A percentile compares a stretch with the other conserved stretches of the same genome.
Conservation (phyloP, 2,113 vertebrate species). For the Pithys albifrons region DNA sequence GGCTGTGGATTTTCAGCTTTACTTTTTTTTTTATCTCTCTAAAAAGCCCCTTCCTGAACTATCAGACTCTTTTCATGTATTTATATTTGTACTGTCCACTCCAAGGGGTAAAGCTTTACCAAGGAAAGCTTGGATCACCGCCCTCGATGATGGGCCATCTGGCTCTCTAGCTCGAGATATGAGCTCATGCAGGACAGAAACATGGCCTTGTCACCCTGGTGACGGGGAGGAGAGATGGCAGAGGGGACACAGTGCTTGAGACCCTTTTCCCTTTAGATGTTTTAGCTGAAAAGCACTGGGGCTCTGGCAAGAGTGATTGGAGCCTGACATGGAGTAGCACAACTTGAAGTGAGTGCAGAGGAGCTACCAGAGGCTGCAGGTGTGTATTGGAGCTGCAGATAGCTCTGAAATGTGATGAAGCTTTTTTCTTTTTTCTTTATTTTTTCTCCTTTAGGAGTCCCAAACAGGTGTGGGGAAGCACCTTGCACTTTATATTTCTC, state of each 20-base stretch:
- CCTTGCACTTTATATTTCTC: neutral
- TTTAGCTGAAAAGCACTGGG: neutral
- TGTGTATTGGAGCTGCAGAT: neutral
- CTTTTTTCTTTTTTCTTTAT: neutral
- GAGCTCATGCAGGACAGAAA: constrained; percentile 47
- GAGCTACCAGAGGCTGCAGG: neutral
- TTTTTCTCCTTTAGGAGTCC: neutral
- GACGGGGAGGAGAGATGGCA: neutral
- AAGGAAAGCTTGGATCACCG: neutral
- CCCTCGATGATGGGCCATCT: constrained; percentile 54
- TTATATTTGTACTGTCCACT: constrained; percentile 56
- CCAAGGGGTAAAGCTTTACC: constrained; percentile 44
- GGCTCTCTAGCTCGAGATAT: constrained; percentile 46
- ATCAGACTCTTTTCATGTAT: neutral
- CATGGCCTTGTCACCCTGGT: neutral
- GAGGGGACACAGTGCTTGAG: neutral
- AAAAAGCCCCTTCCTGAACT: constrained; percentile 32
- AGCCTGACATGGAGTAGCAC: neutral
- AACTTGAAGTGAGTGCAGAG: neutral
- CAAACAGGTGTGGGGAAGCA: neutral
- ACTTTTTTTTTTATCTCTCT: neutral
- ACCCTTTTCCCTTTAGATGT: neutral
- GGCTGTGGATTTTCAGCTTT: neutral
- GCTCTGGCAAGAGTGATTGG: neutral
- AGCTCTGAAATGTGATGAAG: neutral